These are phyloP conservation scores for Embidobia sp. DNA, from an alignment of 2,888 invertebrate genomes.

Conservation along the genomic window DNA sequence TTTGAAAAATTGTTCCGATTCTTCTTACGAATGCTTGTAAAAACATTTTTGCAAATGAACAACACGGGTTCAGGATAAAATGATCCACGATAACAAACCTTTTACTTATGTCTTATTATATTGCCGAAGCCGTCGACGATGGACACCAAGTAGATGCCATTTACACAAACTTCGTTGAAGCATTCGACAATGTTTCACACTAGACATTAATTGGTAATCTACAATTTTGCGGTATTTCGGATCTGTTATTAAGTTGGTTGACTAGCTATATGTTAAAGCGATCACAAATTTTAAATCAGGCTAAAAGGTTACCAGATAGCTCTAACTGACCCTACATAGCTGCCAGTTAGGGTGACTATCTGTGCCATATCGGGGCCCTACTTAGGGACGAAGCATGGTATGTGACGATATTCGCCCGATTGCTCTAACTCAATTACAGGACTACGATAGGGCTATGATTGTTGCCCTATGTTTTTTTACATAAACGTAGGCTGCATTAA, in stretches of 20 bases:
- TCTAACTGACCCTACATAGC: too few relatives aligned
- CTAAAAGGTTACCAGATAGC: too few relatives aligned
- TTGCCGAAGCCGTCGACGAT: slow-evolving; percentile 54
- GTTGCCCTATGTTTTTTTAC: too few relatives aligned
- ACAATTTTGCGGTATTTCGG: slow-evolving; percentile 11
- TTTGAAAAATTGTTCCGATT: slow-evolving; percentile 37
- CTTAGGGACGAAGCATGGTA: too few relatives aligned
- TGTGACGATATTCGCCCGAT: too few relatives aligned
- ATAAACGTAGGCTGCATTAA: too few relatives aligned
- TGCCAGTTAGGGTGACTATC: too few relatives aligned
- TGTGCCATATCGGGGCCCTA: too few relatives aligned
- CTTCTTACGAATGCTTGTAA: background rate
- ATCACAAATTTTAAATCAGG: too few relatives aligned
- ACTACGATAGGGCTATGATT: too few relatives aligned
- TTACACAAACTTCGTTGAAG: slow-evolving; percentile 67
- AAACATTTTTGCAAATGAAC: slow-evolving; percentile 17
- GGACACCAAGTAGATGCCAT: slow-evolving; percentile 55
- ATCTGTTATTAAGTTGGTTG: slow-evolving; percentile 48
- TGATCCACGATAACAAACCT: slow-evolving; percentile 28
- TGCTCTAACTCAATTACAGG: too few relatives aligned
- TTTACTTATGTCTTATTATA: slow-evolving; percentile 22
- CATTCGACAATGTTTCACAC: slow-evolving; percentile 67
- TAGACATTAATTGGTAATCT: slow-evolving; percentile 59
- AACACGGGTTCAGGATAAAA: slow-evolving; percentile 40
- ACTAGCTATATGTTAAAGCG: slow-evolving; percentile 36